Evolutionary conservation across 1,140 invertebrate genomes (phyloP).

Genomic region (Luehdorfia chinensis): DNA sequence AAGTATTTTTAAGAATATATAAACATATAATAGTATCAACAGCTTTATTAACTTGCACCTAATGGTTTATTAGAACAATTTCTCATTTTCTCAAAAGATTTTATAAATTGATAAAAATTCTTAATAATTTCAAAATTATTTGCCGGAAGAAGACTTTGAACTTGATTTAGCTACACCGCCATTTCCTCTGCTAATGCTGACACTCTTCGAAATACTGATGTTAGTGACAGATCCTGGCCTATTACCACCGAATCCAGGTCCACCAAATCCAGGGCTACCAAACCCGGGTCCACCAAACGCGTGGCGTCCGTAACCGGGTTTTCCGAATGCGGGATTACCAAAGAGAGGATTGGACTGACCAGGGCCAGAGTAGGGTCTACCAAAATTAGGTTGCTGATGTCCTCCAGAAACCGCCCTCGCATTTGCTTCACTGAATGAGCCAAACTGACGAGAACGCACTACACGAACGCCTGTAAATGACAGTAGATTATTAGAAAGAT

Average conservation of each 20-base stretch:
- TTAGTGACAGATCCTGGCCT: too few relatives aligned
- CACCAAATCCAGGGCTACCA: slow-evolving; percentile 1
- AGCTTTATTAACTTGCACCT: too few relatives aligned
- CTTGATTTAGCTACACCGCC: background rate
- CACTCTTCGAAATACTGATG: slow-evolving; percentile 13
- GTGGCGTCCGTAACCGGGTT: background rate
- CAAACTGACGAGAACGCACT: slow-evolving; percentile 1
- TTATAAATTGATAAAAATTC: too few relatives aligned
- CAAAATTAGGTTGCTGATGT: background rate
- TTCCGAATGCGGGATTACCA: background rate
- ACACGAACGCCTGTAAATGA: background rate
- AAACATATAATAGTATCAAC: too few relatives aligned
- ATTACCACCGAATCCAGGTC: slow-evolving; percentile 16
- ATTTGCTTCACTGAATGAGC: background rate
- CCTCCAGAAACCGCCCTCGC: background rate
- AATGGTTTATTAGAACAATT: too few relatives aligned
- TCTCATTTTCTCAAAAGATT: too few relatives aligned
- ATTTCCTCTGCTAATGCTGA: slow-evolving; percentile 14
- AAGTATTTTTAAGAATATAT: too few relatives aligned
- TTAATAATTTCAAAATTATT: too few relatives aligned
- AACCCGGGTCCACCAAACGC: slow-evolving; percentile 1
- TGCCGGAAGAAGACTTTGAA: slow-evolving; percentile 3
- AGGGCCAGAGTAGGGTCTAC: background rate
- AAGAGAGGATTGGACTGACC: background rate
- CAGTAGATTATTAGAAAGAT: background rate